These are phyloP conservation scores for Mungos mungo DNA, from an alignment of 2,113 vertebrate genomes.

Conservation along the genomic window DNA sequence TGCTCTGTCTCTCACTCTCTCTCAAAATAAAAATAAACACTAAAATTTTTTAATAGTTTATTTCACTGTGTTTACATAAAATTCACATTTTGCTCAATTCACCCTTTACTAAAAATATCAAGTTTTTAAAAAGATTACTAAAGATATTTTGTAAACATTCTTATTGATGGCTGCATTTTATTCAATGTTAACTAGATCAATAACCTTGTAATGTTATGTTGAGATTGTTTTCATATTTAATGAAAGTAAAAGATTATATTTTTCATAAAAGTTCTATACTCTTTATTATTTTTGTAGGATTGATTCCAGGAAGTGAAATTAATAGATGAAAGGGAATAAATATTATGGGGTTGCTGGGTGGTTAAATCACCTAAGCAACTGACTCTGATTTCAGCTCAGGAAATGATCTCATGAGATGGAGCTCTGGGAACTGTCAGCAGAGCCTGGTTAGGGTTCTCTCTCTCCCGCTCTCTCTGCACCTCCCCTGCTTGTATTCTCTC, in stretches of 20 bases:
- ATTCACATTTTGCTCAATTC: background rate
- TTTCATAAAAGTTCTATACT: background rate
- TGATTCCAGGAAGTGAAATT: background rate
- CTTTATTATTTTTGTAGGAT: background rate
- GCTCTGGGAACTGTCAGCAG: too few species aligned
- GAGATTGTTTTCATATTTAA: background rate
- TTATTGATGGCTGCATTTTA: background rate
- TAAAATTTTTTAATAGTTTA: background rate
- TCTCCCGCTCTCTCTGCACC: too few species aligned
- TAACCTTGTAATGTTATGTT: background rate
- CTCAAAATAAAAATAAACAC: too few species aligned
- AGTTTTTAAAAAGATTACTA: background rate
- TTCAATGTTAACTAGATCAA: background rate
- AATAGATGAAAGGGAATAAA: background rate
- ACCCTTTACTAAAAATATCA: background rate
- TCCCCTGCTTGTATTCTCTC: too few species aligned
- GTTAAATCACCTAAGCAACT: too few species aligned
- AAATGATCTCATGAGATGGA: too few species aligned
- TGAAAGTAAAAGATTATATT: background rate
- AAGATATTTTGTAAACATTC: background rate
- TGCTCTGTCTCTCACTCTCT: too few species aligned
- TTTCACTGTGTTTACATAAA: background rate
- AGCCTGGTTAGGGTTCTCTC: too few species aligned
- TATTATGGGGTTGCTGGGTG: too few species aligned
- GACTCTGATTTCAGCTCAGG: too few species aligned